phyloP scores from a whole-genome alignment of 2,888 invertebrate species.

The Papilio demoleus region DNA sequence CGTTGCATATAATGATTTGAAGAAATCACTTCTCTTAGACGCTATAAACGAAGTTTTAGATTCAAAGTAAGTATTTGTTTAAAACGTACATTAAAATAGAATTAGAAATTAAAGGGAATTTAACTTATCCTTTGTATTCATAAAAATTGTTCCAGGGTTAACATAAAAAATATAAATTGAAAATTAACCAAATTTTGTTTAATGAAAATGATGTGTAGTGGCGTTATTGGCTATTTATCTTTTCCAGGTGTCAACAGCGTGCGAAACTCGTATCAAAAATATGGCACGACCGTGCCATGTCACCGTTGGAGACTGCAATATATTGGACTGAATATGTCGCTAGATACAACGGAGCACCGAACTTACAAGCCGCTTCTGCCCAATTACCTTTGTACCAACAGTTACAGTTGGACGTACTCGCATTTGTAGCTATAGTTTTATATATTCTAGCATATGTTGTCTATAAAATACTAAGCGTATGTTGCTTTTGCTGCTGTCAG shows the following conservation, averaged over 20 bases:
- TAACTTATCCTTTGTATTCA: too few relatives aligned
- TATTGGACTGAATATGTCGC: conserved; percentile 85
- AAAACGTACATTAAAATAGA: background rate
- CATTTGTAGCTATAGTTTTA: conserved; percentile 65
- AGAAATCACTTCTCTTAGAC: conserved; percentile 79
- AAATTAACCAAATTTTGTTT: too few relatives aligned
- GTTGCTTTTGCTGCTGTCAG: conserved; percentile 70
- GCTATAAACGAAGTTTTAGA: conserved; percentile 83
- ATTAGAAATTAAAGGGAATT: too few relatives aligned
- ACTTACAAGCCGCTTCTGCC: conserved; percentile 67
- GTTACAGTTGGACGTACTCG: conserved; percentile 72
- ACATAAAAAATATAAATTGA: too few relatives aligned
- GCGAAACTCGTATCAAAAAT: conserved; percentile 74
- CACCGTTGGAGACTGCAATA: conserved; percentile 80
- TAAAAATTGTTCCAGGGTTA: too few relatives aligned
- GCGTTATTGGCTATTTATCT: background rate
- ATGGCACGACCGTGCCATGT: conserved; percentile 81
- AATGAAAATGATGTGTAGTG: too few relatives aligned
- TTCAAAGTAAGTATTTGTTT: conserved; percentile 74
- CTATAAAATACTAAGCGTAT: conserved; percentile 64
- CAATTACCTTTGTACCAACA: conserved; percentile 69
- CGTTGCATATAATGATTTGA: conserved; percentile 82
- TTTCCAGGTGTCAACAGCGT: conserved; percentile 68
- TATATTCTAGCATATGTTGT: conserved; percentile 64
- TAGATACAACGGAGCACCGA: conserved; percentile 71